A percentile compares a stretch with the other conserved stretches of the same genome.
These are phyloP conservation scores for Eupristina koningsbergeri DNA, from an alignment of 1,140 invertebrate species.

Conservation along the genomic window DNA sequence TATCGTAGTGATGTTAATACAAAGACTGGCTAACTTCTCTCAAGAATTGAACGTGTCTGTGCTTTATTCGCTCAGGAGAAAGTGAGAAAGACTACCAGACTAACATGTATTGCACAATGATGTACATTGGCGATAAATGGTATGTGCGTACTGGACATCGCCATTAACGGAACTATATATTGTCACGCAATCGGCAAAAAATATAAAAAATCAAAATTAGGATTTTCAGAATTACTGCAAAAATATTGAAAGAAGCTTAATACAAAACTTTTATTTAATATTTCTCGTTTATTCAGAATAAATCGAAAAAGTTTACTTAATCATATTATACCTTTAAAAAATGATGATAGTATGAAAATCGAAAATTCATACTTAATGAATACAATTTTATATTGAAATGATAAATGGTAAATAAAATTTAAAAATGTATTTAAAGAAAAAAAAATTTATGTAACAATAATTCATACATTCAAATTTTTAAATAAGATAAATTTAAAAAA, in stretches of 20 bases:
- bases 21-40: slow-evolving; percentile 22
- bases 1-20: slow-evolving; percentile 30
- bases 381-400: no score
- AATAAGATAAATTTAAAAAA: background rate
- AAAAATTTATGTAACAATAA: background rate
- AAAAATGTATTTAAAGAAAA: no score
- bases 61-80: slow-evolving; percentile 25
- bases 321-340: no score
- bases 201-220: background rate
- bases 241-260: no score
- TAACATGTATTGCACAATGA: slow-evolving; percentile 39
- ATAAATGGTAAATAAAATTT: no score
- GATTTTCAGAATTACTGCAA: no score
- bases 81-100: slow-evolving; percentile 34
- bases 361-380: no score
- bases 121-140: slow-evolving; percentile 37
- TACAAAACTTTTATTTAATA: no score
- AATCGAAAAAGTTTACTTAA: no score
- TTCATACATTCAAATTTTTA: background rate
- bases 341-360: no score
- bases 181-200: background rate
- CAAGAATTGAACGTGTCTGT: slow-evolving; percentile 8
- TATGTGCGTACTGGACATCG: slow-evolving; percentile 13
- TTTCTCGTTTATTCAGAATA: no score
- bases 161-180: slow-evolving; percentile 11